Base-by-base conservation (phyloP, 1,140 invertebrate species). In the Pissodes strobi region DNA sequence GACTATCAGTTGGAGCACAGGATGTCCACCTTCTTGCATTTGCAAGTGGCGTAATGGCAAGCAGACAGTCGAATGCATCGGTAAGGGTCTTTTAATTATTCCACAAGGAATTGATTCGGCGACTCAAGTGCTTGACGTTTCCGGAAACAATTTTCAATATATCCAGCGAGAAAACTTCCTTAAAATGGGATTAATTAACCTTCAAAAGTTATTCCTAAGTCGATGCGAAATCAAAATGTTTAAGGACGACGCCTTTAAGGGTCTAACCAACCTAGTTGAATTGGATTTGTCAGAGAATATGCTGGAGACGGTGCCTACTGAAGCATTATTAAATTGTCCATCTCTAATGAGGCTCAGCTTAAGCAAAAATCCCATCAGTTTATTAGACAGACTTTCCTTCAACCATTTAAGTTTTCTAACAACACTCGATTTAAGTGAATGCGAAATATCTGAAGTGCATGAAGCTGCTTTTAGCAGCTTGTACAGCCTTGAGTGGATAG, bases 31-130 rank as follows among this genome's bases (percentile, higher is more conserved):
- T 1, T 82, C 84, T 34, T 95, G 93, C 76, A 81, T 84, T 8
- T 95, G 93, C 81, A 93, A 93, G 73, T 95, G 93, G 93, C 94
- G 93, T 74, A 87, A 88, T 70, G 93, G 93, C 1, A 95, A 95
- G 74, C 88, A 93, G 72, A 91, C 90, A 60, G 91, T 93, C 2
- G 92, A 94, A 74, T 95, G 93, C 79, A 82, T 87, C 9, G 86
- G 88, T 37, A 86, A 87, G 74, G 84, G 85, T 17, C 79, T 93
- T 12, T 84, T 86, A 27, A 81, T 84, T 4, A 85, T 93, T 38
- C 94, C 94, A 0, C 84, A 86, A 64, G 88, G 89, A 22, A 87
- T 95, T 67, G 88, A 93, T 67, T 85, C 89, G 19, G 91, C 88
- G 69, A 93, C 91, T 0, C 92, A 95, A 81, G 92, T 95, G 2